phyloP scores from a whole-genome alignment of 2,797 vertebrate genomes.

The Mionectes olivaceus region DNA sequence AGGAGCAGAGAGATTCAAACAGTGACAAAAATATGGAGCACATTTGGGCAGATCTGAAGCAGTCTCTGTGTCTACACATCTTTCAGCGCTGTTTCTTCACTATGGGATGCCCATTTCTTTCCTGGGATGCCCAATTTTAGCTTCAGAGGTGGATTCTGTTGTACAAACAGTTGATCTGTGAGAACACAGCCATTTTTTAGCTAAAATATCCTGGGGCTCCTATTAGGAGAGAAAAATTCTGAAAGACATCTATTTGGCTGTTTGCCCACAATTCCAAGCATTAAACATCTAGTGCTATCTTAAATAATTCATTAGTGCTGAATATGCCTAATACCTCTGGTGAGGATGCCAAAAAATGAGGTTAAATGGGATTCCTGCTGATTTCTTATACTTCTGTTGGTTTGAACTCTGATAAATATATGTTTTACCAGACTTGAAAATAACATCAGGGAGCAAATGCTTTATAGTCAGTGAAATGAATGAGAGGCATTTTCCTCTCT shows the following conservation, averaged over 20 bases:
- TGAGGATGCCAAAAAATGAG: constrained; percentile 34
- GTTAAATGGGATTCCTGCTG: constrained; percentile 58
- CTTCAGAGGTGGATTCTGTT: background rate
- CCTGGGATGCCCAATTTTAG: background rate
- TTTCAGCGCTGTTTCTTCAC: background rate
- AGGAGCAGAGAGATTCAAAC: background rate
- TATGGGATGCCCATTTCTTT: background rate
- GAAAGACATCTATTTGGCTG: constrained; percentile 17
- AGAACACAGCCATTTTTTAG: background rate
- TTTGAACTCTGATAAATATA: constrained; percentile 61
- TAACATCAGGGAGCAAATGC: background rate
- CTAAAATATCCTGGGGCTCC: background rate
- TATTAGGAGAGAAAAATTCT: constrained; percentile 1
- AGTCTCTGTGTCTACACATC: background rate
- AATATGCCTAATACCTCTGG: constrained; percentile 26
- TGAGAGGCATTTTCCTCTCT: background rate
- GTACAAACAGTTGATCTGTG: background rate
- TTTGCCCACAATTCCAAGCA: constrained; percentile 31
- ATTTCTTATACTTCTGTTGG: constrained; percentile 23
- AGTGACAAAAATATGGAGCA: background rate
- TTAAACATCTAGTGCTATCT: constrained; percentile 52
- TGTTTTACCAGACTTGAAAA: constrained; percentile 26
- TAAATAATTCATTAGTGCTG: constrained; percentile 66
- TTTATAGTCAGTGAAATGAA: constrained; percentile 18
- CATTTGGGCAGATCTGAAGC: background rate